Evolutionary conservation across 2,113 vertebrate species (phyloP).

Genomic region (Pitta sordida): DNA sequence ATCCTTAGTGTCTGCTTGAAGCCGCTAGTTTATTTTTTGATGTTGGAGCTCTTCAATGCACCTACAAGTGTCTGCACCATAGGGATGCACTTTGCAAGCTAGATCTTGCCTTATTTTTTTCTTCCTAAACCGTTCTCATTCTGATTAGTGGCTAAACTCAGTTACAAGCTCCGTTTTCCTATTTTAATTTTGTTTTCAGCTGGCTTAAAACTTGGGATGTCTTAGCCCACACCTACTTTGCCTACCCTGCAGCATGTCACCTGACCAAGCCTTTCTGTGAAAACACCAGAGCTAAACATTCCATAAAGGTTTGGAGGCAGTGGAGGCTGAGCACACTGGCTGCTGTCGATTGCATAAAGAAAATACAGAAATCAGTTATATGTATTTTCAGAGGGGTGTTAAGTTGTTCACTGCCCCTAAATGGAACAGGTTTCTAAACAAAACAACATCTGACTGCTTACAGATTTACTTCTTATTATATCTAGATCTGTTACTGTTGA

Average conservation of each 20-base stretch:
- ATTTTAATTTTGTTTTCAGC: neutral
- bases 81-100: neutral
- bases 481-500: neutral
- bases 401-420: neutral
- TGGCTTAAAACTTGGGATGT: neutral
- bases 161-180: neutral
- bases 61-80: neutral
- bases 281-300: neutral
- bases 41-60: neutral
- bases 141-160: neutral
- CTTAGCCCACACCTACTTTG: neutral
- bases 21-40: neutral
- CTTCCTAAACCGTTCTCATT: neutral
- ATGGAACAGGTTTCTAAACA: neutral
- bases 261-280: neutral
- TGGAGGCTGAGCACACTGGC: neutral
- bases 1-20: neutral
- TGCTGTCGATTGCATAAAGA: neutral
- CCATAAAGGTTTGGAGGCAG: neutral
- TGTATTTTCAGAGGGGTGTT: neutral
- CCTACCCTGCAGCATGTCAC: neutral
- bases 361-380: too few species aligned
- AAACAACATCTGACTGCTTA: neutral
- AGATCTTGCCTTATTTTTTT: neutral
- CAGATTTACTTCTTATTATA: neutral